These are phyloP conservation scores for Pteropus alecto DNA, from an alignment of 2,113 vertebrate species.

Conservation along the genomic window DNA sequence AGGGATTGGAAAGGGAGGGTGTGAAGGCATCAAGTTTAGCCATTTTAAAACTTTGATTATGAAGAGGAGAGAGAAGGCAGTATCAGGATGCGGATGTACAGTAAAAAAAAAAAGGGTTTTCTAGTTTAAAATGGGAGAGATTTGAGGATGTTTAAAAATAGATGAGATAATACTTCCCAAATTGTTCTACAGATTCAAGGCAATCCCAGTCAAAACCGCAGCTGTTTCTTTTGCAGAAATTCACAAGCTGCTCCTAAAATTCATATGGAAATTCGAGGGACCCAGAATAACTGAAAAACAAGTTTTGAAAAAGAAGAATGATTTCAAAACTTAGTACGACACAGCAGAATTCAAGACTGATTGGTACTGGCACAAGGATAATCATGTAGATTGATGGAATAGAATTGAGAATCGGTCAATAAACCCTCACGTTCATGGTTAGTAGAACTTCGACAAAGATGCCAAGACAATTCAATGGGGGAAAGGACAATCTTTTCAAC, in stretches of 20 bases:
- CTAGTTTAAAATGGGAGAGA: slow-evolving; percentile 9
- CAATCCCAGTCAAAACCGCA: background rate
- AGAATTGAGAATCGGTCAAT: background rate
- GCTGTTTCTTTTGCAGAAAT: background rate
- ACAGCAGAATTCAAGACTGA: background rate
- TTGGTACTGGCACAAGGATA: background rate
- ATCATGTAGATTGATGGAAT: background rate
- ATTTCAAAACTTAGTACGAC: background rate
- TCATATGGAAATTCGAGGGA: background rate
- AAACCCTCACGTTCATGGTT: background rate
- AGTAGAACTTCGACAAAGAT: background rate
- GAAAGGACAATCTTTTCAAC: background rate
- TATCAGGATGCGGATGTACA: background rate
- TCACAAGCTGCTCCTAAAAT: slow-evolving; percentile 16
- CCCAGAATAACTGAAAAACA: background rate
- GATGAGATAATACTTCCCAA: background rate
- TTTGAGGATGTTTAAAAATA: slow-evolving; percentile 23
- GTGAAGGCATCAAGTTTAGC: background rate
- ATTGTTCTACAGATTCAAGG: background rate
- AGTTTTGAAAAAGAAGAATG: background rate
- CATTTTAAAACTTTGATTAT: background rate
- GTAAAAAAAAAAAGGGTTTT: background rate
- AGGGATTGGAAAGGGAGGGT: background rate
- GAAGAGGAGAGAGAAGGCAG: background rate
- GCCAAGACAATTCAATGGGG: background rate